These are phyloP conservation scores for Thymelicus acteon DNA, from an alignment of 2,888 invertebrate genomes.

Conservation along the genomic window DNA sequence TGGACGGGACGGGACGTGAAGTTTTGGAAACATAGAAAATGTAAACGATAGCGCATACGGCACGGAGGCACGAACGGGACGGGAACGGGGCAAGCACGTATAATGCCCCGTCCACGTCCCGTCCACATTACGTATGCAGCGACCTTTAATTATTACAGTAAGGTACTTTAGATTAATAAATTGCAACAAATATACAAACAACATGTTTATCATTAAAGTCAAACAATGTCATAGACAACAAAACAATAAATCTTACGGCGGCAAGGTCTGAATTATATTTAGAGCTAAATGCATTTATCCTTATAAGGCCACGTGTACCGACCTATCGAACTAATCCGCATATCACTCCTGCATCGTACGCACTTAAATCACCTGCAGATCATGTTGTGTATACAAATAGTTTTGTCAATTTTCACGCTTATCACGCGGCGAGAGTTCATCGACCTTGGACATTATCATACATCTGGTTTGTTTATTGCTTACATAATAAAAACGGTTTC, in stretches of 20 bases:
- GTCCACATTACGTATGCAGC: too few relatives aligned
- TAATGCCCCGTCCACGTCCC: too few relatives aligned
- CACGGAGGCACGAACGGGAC: too few relatives aligned
- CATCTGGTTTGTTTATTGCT: slow-evolving; percentile 47
- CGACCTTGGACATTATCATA: slow-evolving; percentile 43
- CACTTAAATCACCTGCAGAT: slow-evolving; percentile 11
- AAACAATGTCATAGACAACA: slow-evolving; percentile 21
- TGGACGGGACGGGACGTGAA: too few relatives aligned
- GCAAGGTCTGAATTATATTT: slow-evolving; percentile 25
- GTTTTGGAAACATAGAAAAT: too few relatives aligned
- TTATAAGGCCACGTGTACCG: slow-evolving; percentile 11
- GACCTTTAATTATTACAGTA: too few relatives aligned
- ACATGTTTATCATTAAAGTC: slow-evolving; percentile 1
- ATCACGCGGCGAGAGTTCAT: slow-evolving; percentile 44
- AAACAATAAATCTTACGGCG: slow-evolving; percentile 10
- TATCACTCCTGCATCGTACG: not conserved
- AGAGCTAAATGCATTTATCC: slow-evolving; percentile 18
- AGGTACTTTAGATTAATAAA: too few relatives aligned
- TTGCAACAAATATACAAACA: not conserved
- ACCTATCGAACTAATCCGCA: not conserved
- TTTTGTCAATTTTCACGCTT: slow-evolving; percentile 33
- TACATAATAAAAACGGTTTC: slow-evolving; percentile 41
- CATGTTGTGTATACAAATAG: slow-evolving; percentile 29
- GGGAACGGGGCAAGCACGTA: too few relatives aligned
- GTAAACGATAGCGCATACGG: too few relatives aligned